These are phyloP conservation scores for Chaitophorus viminalis DNA, from an alignment of 2,888 invertebrate genomes.

Conservation along the genomic window DNA sequence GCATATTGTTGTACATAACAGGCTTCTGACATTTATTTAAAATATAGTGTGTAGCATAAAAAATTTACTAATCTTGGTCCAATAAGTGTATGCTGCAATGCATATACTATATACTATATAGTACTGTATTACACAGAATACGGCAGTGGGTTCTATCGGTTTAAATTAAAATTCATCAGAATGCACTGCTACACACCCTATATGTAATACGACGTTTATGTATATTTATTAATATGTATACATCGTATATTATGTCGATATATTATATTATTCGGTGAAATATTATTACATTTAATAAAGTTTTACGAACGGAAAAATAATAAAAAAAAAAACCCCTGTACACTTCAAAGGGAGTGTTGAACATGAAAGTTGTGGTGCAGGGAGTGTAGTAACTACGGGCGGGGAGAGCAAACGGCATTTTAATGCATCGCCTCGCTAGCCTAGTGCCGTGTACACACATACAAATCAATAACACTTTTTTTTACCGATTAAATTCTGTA, in stretches of 20 bases:
- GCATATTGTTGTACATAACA: too few relatives aligned
- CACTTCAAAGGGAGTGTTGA: not conserved
- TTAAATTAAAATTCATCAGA: too few relatives aligned
- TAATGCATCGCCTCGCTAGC: not conserved
- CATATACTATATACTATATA: not conserved
- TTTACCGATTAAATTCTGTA: not conserved
- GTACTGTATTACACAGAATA: too few relatives aligned
- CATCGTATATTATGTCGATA: not conserved
- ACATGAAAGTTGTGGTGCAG: too few relatives aligned
- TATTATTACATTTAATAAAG: not conserved
- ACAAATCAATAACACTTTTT: not conserved
- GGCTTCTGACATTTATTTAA: too few relatives aligned
- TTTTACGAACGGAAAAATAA: not conserved
- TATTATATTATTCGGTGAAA: not conserved
- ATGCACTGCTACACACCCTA: too few relatives aligned
- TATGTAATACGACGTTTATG: not conserved
- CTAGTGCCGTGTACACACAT: not conserved
- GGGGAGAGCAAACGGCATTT: not conserved
- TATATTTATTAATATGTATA: not conserved
- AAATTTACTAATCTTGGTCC: too few relatives aligned
- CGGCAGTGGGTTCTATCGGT: too few relatives aligned
- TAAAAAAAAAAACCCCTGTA: not conserved
- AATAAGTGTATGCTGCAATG: too few relatives aligned
- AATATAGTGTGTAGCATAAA: too few relatives aligned
- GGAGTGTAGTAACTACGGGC: too few relatives aligned